Percentiles rank a stretch among this genome's conserved stretches.
phyloP scores from a whole-genome alignment of 2,113 vertebrate species.

The Pristiophorus japonicus region DNA sequence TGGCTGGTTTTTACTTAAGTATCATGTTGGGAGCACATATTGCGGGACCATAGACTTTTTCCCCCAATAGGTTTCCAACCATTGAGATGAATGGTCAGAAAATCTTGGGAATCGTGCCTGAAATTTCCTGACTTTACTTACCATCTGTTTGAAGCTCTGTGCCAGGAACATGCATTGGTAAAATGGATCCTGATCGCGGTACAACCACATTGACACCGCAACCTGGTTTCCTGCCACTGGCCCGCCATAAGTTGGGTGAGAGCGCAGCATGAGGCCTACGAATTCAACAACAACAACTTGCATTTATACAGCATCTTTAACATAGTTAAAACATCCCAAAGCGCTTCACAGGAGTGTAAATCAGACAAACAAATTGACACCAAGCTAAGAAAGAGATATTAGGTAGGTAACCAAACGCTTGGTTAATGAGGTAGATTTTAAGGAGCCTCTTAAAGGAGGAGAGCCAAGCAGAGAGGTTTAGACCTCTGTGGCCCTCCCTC shows the following conservation, averaged over 20 bases:
- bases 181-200: neutral
- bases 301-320: neutral
- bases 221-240: neutral
- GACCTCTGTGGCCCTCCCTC: neutral
- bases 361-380: no score
- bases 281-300: neutral
- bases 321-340: neutral
- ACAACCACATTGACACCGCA: neutral
- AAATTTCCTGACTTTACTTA: no score
- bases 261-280: neutral
- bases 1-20: neutral
- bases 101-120: neutral
- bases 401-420: neutral
- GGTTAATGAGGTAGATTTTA: neutral
- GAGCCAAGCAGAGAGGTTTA: neutral
- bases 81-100: neutral
- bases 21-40: neutral
- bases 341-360: neutral
- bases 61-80: neutral
- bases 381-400: neutral
- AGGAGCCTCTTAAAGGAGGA: neutral
- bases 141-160: neutral
- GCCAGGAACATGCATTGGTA: neutral
- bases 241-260: neutral
- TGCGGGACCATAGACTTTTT: neutral